phyloP scores from a whole-genome alignment of 2,888 invertebrate genomes.

The Tinea semifulvella region DNA sequence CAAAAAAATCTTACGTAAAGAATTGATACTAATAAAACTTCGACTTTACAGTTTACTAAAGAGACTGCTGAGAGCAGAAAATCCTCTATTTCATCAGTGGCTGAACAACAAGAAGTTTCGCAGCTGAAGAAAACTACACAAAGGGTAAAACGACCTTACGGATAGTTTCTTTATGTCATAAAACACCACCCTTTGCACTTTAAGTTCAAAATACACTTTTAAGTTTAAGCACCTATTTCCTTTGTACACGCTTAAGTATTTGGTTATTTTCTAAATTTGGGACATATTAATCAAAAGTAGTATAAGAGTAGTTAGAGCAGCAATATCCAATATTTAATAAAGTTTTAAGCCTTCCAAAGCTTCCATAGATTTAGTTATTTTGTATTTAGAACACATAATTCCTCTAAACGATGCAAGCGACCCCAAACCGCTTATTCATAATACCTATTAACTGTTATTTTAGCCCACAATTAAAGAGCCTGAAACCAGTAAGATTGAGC shows the following conservation, averaged over 20 bases:
- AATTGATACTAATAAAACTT: neutral
- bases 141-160: constrained; percentile 39
- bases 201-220: neutral
- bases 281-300: neutral
- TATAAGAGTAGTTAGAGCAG: neutral
- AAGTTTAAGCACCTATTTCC: constrained; percentile 4
- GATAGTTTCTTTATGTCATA: too few species aligned
- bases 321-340: neutral
- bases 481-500: constrained; percentile 38
- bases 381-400: neutral
- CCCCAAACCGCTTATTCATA: constrained; percentile 40
- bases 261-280: neutral
- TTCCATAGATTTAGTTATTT: neutral
- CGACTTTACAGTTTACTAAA: constrained; percentile 39
- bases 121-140: constrained; percentile 46
- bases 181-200: neutral
- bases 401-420: constrained; percentile 15
- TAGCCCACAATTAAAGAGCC: constrained; percentile 51
- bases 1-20: too few species aligned
- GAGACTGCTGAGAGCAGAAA: constrained; percentile 60
- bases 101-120: constrained; percentile 47
- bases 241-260: neutral
- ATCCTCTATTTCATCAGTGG: constrained; percentile 47
- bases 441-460: constrained; percentile 41
- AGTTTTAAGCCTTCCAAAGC: neutral